These are phyloP conservation scores for Agraylea sexmaculata DNA, from an alignment of 1,140 invertebrate species.

Conservation along the genomic window DNA sequence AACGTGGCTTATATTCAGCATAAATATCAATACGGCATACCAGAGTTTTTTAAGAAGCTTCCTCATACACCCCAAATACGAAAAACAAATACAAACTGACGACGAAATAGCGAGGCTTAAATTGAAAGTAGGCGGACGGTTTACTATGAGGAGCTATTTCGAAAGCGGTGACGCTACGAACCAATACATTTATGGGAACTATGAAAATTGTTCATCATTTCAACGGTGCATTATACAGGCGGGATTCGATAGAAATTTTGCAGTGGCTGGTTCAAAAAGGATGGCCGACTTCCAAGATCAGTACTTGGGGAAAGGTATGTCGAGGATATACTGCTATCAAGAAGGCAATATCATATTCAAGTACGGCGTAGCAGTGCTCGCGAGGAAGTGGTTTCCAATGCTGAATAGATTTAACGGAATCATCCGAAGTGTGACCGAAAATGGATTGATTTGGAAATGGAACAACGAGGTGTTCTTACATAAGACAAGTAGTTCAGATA, in stretches of 20 bases:
- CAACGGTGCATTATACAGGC: constrained; percentile 30
- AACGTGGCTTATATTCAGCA: constrained; percentile 35
- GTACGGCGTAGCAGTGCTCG: constrained; percentile 33
- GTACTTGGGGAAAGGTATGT: constrained; percentile 29
- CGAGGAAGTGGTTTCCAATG: constrained; percentile 35
- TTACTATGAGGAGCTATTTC: constrained; percentile 37
- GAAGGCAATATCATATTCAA: constrained; percentile 36
- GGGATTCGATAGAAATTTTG: constrained; percentile 31
- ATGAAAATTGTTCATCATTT: constrained; percentile 29
- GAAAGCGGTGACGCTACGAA: constrained; percentile 29
- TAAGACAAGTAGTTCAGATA: constrained; percentile 17
- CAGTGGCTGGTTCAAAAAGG: constrained; percentile 32
- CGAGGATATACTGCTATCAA: constrained; percentile 33
- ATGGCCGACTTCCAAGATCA: constrained; percentile 35
- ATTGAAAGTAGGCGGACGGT: constrained; percentile 33
- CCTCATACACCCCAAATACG: constrained; percentile 37
- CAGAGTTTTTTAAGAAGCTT: constrained; percentile 39
- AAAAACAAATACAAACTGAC: constrained; percentile 35
- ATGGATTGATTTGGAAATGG: constrained; percentile 39
- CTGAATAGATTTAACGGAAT: constrained; percentile 33
- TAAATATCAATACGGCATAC: constrained; percentile 38
- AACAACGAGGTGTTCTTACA: constrained; percentile 34
- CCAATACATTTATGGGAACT: constrained; percentile 37
- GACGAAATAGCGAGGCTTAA: constrained; percentile 31
- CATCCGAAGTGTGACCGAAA: constrained; percentile 35